Conservation (phyloP, 2,113 vertebrate genomes). For the human (Homo sapiens) region GRCh38 chr1:106749501-106750000, state of each 20-base stretch:
- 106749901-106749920: constrained; percentile 28
- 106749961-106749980: constrained; percentile 10
- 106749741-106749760: background rate
- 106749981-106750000: background rate
- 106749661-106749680: background rate
- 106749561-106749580: constrained; percentile 53
- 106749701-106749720: constrained; percentile 8
- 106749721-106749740: background rate
- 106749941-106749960: background rate
- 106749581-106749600: constrained; percentile 46
- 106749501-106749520: constrained; percentile 65
- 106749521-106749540: constrained; percentile 49
- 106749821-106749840: background rate
- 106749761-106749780: background rate
- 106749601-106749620: constrained; percentile 40
- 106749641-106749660: background rate
- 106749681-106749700: constrained; percentile 13
- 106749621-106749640: constrained; percentile 33
- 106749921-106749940: constrained; percentile 44
- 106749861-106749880: background rate
- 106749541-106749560: constrained; percentile 38
- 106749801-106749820: background rate
- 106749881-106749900: background rate
- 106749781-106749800: background rate
- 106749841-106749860: background rate